These are phyloP conservation scores for Lophochroa leadbeateri DNA, from an alignment of 2,113 vertebrate genomes.

Conservation along the genomic window DNA sequence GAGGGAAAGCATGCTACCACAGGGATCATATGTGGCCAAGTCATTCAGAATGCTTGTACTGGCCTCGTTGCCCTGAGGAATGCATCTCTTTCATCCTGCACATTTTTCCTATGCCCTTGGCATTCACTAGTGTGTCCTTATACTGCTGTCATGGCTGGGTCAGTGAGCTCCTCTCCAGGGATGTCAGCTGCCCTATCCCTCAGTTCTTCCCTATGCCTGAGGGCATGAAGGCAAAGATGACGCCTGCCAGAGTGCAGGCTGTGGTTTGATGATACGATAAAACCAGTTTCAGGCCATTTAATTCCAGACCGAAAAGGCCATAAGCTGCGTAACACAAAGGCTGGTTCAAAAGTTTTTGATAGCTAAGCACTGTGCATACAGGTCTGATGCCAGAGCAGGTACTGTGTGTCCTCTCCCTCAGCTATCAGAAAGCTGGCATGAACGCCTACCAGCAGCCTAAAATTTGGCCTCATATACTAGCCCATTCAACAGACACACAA, in stretches of 20 bases:
- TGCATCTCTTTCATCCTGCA: background rate
- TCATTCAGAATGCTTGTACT: background rate
- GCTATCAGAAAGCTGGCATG: background rate
- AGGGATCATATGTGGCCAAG: background rate
- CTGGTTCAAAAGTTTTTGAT: background rate
- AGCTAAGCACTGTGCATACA: background rate
- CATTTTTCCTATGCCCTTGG: background rate
- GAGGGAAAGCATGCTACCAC: background rate
- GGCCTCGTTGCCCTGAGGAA: background rate
- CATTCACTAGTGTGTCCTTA: background rate
- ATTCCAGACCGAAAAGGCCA: background rate
- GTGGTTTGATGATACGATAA: rapidly evolving
- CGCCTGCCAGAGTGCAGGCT: background rate
- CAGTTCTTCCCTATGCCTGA: background rate
- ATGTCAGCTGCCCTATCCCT: background rate
- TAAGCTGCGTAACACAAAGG: background rate
- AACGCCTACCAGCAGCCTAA: background rate
- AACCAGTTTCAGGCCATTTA: background rate
- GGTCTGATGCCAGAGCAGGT: background rate
- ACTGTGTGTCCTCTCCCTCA: background rate
- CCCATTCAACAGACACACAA: rapidly evolving
- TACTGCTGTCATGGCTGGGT: background rate
- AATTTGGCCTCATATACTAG: rapidly evolving
- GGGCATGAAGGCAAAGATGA: background rate
- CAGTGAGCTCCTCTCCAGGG: background rate